phyloP scores from a whole-genome alignment of 2,113 vertebrate species.

The Periophthalmus modestus region DNA sequence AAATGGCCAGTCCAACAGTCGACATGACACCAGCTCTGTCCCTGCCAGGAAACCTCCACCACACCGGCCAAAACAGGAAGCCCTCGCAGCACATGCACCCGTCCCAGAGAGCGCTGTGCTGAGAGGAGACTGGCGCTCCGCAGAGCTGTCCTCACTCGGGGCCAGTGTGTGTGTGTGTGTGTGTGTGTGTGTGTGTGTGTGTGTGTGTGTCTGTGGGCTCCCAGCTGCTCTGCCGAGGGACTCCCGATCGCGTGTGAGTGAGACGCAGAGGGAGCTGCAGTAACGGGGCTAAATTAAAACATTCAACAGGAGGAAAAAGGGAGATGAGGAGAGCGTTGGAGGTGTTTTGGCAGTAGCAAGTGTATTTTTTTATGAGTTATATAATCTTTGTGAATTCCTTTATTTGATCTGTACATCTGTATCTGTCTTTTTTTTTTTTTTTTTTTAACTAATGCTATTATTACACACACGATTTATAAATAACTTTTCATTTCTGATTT shows the following conservation, averaged over 20 bases:
- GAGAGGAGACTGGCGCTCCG: slow-evolving; percentile 75
- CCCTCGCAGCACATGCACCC: slow-evolving; percentile 37
- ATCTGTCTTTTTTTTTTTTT: not conserved
- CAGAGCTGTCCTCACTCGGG: slow-evolving; percentile 41
- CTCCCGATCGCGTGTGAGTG: slow-evolving; percentile 69
- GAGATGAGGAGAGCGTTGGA: slow-evolving; percentile 34
- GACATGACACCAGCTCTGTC: slow-evolving; percentile 73
- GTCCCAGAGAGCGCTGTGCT: slow-evolving; percentile 42
- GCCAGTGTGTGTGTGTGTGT: slow-evolving; percentile 41
- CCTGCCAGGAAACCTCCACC: slow-evolving; percentile 79
- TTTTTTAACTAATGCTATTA: not conserved
- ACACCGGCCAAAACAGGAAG: slow-evolving; percentile 87
- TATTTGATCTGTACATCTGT: not conserved
- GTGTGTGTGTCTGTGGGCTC: slow-evolving; percentile 42
- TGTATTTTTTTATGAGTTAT: not conserved
- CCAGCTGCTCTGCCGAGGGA: slow-evolving; percentile 72
- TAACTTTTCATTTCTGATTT: no score
- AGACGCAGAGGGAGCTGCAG: slow-evolving; percentile 43
- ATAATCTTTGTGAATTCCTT: not conserved
- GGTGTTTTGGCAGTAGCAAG: slow-evolving; percentile 9
- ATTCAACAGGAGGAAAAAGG: slow-evolving; percentile 47
- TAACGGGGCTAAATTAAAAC: slow-evolving; percentile 52
- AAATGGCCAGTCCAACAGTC: slow-evolving; percentile 19
- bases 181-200: slow-evolving; percentile 29
- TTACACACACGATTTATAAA: not conserved